Evolutionary conservation across 2,797 vertebrate genomes (phyloP).

Genomic region (Melanitta fusca): DNA sequence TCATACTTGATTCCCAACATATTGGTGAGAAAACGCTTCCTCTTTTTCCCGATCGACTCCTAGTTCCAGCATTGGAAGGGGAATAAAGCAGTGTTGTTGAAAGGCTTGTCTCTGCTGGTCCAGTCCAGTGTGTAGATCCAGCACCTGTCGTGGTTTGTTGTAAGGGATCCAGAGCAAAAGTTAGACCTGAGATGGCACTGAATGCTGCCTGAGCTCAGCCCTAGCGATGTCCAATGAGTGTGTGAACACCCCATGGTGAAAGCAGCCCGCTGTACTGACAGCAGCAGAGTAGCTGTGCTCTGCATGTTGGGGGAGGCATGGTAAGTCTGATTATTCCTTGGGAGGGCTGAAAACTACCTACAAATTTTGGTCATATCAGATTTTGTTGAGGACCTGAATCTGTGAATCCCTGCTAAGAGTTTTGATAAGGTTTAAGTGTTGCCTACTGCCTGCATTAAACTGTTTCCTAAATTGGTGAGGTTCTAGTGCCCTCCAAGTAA

Average conservation of each 20-base stretch:
- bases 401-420: not conserved
- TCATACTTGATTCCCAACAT: rapidly evolving
- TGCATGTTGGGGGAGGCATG: not conserved
- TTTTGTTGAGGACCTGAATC: not conserved
- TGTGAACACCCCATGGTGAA: rapidly evolving
- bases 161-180: not conserved
- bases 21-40: not conserved
- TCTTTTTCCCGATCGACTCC: not conserved
- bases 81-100: not conserved
- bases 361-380: not conserved
- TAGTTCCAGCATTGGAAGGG: not conserved
- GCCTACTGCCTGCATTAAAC: not conserved
- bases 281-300: not conserved
- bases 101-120: not conserved
- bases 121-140: not conserved
- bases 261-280: not conserved
- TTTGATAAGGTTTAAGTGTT: not conserved
- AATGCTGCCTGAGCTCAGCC: not conserved
- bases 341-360: not conserved
- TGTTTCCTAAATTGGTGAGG: not conserved
- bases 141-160: not conserved
- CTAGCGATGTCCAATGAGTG: not conserved
- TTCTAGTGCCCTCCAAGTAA: not conserved
- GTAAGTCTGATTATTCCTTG: not conserved
- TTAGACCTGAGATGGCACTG: not conserved